Base-by-base conservation (phyloP, 2,888 invertebrate genomes). In the Neoascia interrupta region DNA sequence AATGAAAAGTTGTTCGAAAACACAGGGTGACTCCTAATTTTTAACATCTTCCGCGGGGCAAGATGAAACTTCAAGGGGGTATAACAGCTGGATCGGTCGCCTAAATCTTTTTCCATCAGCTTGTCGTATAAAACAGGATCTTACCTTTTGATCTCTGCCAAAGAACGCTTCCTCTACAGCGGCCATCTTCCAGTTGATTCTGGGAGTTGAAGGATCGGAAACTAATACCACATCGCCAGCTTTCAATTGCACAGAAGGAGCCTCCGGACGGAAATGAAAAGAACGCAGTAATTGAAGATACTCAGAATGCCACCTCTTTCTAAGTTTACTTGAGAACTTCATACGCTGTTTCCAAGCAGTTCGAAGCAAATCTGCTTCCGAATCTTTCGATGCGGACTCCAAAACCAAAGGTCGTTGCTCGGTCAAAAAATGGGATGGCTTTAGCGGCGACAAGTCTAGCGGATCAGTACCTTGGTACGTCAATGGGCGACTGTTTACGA, bases 401-500 rank as follows among this genome's bases (percentile, higher is more conserved):
- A 18, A 3, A 53, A 16, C 18, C n/a, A 43, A 8, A 10, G 43
- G n/a, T n/a, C n/a, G n/a, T 54, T 66, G 54, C n/a, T 66, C 69
- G 51, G 21, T 63, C 15, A 75, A 43, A 53, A 64, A 53, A 23
- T 64, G 34, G 16, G 16, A 39, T 16, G 64, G 43, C n/a, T 45
- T 66, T 13, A 54, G 8, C 11, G 53, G 63, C 10, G 63, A 15
- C 2, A 41, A 23, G 28, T 74, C 66, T 19, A 37, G 26, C 3
- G 54, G 63, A 41, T 63, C 37, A 5, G 47, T 41, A 23, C 61
- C 47, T 8, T 61, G 36, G 16, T 63, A 63, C 0, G 68, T 75
- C 5, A 73, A 23, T 1, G 64, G 73, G 4, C 64, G 15, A 43
- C 21, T 13, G 45, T 53, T 70, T 1, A 66, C 43, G 4, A 51